Evolutionary conservation across 2,888 invertebrate genomes (phyloP), one percentile per base, ranked within the genome.

Genomic region (Ophion costatus): DNA sequence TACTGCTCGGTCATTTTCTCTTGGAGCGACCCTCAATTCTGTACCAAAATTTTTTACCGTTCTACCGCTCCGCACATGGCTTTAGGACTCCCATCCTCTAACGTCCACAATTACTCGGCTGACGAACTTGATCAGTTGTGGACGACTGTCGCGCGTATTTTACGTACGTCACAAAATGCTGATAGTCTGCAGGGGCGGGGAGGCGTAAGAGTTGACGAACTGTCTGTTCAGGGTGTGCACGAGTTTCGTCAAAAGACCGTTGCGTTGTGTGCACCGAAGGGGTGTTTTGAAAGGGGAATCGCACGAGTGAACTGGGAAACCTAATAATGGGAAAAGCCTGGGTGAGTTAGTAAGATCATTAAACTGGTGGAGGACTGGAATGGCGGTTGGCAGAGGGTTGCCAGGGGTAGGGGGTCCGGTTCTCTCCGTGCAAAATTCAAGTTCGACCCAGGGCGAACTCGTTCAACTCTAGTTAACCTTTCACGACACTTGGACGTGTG

Each of bases 311-410:
- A 66, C 38, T 76, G 86, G 88, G 86, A 83, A 91, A 91, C 33
- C 90, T 90, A 90, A 92, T 92, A 92, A 92, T 91, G 90, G 90
- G 90, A 91, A 91, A 91, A 92, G 91, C 90, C 89, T 87, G 88
- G 87, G 85, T 88, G 91, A 92, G 91, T 92, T 92, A 91, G 91
- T 88, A 89, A 91, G 91, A 92, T 92, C 91, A 91, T 92, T 91
- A 92, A 92, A 90, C 89, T 91, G 88, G 10, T 84, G 83, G 85
- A 86, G 45, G 51, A 87, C 87, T 64, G 33, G 29, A 22, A 17
- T 64, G 29, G 33, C 2, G 64, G 20, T 17, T 20, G 64, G 45
- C 14, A 45, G 42, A 38, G 29, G 17, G 17, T 38, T 38, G 51
- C 3, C 45, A 10, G 51, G 9, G 56, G 29, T 1, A n/a, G 14